These are phyloP conservation scores for Gonatopus flavifemur DNA, from an alignment of 1,140 invertebrate genomes.

Conservation along the genomic window DNA sequence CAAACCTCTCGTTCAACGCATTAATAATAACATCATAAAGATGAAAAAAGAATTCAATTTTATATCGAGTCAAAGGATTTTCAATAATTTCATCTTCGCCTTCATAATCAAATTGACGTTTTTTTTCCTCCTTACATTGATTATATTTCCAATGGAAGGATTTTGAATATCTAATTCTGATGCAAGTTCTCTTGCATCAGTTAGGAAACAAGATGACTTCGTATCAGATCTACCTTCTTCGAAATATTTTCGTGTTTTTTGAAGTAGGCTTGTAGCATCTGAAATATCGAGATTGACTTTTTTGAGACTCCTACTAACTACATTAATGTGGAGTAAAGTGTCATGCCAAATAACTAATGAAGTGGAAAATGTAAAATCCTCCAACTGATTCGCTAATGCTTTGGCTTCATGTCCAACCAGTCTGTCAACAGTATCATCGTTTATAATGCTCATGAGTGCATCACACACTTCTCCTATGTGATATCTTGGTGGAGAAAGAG, in stretches of 20 bases:
- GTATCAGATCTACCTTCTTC: no score
- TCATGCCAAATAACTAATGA: conserved; percentile 10
- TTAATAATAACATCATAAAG: no score
- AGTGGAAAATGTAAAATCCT: conserved; percentile 10
- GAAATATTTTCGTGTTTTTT: no score
- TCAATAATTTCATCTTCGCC: no score
- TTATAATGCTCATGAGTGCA: conserved; percentile 1
- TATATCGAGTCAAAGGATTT: no score
- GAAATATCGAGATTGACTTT: conserved; percentile 5
- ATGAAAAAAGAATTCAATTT: no score
- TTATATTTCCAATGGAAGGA: no score
- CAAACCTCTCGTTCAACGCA: no score
- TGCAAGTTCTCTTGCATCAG: conserved; percentile 17
- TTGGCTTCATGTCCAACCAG: conserved; percentile 4
- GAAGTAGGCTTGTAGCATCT: no score
- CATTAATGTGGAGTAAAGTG: conserved; percentile 10
- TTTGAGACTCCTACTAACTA: conserved; percentile 13
- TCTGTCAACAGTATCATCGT: neutral
- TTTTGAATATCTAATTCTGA: conserved; percentile 7
- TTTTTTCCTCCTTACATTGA: no score
- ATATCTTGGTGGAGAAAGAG: conserved; percentile 3
- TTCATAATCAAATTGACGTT: no score
- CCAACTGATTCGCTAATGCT: conserved; percentile 7
- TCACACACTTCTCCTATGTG: conserved; percentile 10
- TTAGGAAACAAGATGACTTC: no score